Conservation (phyloP, 1,140 invertebrate genomes). For the Bicyclus anynana region DNA sequence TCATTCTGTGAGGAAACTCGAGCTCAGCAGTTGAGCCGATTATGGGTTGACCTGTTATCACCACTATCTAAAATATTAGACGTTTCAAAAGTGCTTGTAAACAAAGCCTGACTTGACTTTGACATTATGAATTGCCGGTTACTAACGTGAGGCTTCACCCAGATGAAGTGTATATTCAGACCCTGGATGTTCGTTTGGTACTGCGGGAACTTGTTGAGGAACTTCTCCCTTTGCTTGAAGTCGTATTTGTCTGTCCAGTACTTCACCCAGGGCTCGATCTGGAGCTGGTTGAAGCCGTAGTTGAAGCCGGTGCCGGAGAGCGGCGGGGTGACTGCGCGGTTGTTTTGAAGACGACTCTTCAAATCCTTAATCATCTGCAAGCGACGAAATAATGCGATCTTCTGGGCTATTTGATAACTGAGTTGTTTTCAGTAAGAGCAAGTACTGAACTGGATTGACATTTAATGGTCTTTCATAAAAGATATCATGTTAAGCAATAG, state of each 20-base stretch:
- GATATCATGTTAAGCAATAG: too few relatives aligned
- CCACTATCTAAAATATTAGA: too few relatives aligned
- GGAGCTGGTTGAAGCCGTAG: constrained; percentile 86
- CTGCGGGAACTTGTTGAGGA: constrained; percentile 84
- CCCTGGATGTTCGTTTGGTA: constrained; percentile 84
- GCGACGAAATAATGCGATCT: not conserved
- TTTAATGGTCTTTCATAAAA: too few relatives aligned
- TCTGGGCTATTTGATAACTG: too few relatives aligned
- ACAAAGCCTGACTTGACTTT: too few relatives aligned
- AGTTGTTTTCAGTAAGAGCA: too few relatives aligned
- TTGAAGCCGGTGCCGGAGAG: constrained; percentile 67
- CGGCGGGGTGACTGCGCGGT: not conserved
- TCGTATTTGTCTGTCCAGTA: constrained; percentile 84
- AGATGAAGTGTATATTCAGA: constrained; percentile 86
- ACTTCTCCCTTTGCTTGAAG: constrained; percentile 82
- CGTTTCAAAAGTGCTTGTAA: too few relatives aligned
- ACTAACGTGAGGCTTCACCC: constrained; percentile 76
- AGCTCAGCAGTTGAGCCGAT: too few relatives aligned
- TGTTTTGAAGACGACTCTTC: not conserved
- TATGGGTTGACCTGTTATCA: too few relatives aligned
- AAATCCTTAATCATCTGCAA: not conserved
- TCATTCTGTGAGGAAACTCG: too few relatives aligned
- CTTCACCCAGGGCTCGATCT: constrained; percentile 79
- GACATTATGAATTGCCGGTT: too few relatives aligned
- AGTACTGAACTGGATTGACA: too few relatives aligned